Evolutionary conservation across 1,140 invertebrate species (phyloP).

Genomic region (Pseudachorutes palmiensis): DNA sequence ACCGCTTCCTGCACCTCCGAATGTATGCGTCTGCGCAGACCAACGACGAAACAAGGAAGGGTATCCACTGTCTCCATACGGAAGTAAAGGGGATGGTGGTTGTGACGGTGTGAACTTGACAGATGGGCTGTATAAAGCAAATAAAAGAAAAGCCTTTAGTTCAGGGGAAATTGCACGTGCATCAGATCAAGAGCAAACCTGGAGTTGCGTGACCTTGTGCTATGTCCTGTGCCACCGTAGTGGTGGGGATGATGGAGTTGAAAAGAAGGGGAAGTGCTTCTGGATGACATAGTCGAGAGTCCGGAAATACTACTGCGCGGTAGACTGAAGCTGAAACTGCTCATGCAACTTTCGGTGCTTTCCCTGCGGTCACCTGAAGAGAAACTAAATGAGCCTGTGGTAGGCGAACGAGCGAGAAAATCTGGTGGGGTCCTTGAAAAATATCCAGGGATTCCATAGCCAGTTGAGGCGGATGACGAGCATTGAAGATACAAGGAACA

Average conservation of each 20-base stretch:
- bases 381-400: constrained; percentile 28
- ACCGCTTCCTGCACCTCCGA: constrained; percentile 17
- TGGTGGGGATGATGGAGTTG: constrained; percentile 30
- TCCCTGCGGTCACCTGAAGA: constrained; percentile 31
- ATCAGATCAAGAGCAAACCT: too few relatives aligned
- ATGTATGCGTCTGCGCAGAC: constrained; percentile 37
- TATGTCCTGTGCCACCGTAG: constrained; percentile 16
- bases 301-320: constrained; percentile 35
- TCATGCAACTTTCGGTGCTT: constrained; percentile 37
- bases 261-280: constrained; percentile 33
- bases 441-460: constrained; percentile 8
- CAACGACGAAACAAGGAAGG: constrained; percentile 36
- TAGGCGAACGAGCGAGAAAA: too few relatives aligned
- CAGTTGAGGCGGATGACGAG: constrained; percentile 28
- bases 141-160: background rate
- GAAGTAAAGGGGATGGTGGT: constrained; percentile 33
- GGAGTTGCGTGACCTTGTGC: constrained; percentile 32
- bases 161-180: too few relatives aligned
- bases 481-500: constrained; percentile 35
- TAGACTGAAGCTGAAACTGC: constrained; percentile 32
- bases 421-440: constrained; percentile 30
- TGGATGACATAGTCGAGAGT: constrained; percentile 31
- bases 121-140: constrained; percentile 25
- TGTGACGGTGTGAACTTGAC: constrained; percentile 37
- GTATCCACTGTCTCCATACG: constrained; percentile 27